phyloP scores from a whole-genome alignment of 2,888 invertebrate species.

The Lysandra coridon region DNA sequence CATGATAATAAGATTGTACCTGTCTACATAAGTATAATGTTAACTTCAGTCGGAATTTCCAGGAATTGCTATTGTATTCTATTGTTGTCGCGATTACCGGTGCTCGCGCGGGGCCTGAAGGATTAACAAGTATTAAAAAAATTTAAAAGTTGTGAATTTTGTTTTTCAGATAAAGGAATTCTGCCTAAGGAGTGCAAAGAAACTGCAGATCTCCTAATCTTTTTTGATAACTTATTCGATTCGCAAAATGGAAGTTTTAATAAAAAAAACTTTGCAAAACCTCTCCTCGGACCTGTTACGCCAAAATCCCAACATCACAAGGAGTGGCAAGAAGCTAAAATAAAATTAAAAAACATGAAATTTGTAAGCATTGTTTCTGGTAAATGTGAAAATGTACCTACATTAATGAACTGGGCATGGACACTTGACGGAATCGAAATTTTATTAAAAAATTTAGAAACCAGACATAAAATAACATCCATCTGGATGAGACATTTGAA shows the following conservation, averaged over 20 bases:
- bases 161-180: constrained; percentile 32
- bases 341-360: constrained; percentile 33
- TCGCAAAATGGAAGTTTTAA: constrained; percentile 29
- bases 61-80: too few relatives aligned
- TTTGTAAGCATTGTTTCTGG: constrained; percentile 34
- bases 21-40: neutral
- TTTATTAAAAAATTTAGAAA: constrained; percentile 32
- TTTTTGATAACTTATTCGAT: constrained; percentile 38
- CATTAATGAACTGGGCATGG: constrained; percentile 40
- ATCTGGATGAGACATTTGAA: constrained; percentile 45
- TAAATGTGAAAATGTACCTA: constrained; percentile 35
- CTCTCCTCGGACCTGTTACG: constrained; percentile 35
- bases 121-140: neutral
- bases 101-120: too few relatives aligned
- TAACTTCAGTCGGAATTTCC: too few relatives aligned
- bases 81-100: too few relatives aligned
- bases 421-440: constrained; percentile 34
- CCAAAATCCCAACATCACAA: neutral
- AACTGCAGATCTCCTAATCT: constrained; percentile 36
- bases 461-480: constrained; percentile 38
- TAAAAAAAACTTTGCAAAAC: constrained; percentile 27
- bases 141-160: neutral
- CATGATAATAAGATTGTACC: neutral
- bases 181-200: constrained; percentile 32
- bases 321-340: neutral